These are phyloP conservation scores for Osmerus eperlanus DNA, from an alignment of 2,113 vertebrate genomes.

Conservation along the genomic window DNA sequence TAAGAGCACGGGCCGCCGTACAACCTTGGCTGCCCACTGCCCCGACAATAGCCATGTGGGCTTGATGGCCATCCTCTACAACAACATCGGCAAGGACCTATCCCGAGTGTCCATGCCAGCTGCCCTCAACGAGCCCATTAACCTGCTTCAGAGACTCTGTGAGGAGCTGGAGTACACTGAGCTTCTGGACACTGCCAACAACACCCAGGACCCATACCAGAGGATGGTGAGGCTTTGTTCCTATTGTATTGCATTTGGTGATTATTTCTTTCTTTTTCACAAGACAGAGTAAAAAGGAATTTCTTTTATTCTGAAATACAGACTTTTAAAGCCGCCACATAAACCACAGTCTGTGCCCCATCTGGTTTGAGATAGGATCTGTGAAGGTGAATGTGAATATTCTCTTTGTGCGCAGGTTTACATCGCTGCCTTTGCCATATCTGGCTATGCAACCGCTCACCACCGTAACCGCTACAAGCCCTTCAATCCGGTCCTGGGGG, in stretches of 20 bases:
- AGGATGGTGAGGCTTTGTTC: conserved; percentile 74
- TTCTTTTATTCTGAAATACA: too few species aligned
- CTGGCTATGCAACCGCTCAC: conserved; percentile 87
- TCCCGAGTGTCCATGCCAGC: conserved; percentile 89
- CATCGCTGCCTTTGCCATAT: conserved; percentile 85
- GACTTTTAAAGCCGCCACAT: too few species aligned
- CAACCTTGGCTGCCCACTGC: conserved; percentile 69
- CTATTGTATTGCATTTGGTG: neutral
- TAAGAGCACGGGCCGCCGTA: conserved; percentile 67
- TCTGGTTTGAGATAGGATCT: too few species aligned
- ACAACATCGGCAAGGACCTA: conserved; percentile 93
- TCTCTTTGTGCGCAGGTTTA: conserved; percentile 72
- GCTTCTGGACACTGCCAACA: conserved; percentile 82
- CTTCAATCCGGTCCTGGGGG: conserved; percentile 91
- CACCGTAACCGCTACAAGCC: conserved; percentile 88
- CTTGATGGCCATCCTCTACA: conserved; percentile 87
- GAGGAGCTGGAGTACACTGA: conserved; percentile 88
- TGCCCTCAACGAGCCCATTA: conserved; percentile 84
- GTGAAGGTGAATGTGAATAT: too few species aligned
- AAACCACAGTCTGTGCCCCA: too few species aligned
- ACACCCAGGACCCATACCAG: conserved; percentile 76
- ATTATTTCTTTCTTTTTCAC: too few species aligned
- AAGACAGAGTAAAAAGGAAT: too few species aligned
- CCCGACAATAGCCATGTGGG: conserved; percentile 81
- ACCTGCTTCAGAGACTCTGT: conserved; percentile 83